Evolutionary conservation across 2,113 vertebrate genomes (phyloP).

Genomic region (Pachycephala philippinensis): DNA sequence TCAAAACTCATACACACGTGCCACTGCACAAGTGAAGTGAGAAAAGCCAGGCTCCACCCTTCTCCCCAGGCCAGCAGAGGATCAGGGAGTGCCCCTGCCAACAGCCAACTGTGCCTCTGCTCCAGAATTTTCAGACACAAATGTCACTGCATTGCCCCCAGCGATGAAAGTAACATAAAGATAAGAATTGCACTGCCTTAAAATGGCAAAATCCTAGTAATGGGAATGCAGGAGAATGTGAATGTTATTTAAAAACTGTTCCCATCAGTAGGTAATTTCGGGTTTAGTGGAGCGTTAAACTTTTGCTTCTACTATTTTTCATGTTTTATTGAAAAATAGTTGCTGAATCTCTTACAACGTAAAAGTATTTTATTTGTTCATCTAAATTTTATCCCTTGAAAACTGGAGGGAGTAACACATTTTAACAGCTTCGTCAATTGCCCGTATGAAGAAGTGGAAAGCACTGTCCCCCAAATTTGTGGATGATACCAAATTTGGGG

Average conservation of each 20-base stretch:
- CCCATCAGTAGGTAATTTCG: not conserved
- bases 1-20: not conserved
- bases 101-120: not conserved
- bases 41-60: not conserved
- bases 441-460: not conserved
- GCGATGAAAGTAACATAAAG: not conserved
- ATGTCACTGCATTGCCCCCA: not conserved
- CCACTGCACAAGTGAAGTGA: not conserved
- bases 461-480: not conserved
- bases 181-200: fast-evolving
- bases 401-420: not conserved
- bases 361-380: not conserved
- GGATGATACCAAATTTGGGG: not conserved
- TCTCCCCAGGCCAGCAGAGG: not conserved
- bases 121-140: not conserved
- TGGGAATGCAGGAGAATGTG: not conserved
- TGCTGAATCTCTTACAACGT: not conserved
- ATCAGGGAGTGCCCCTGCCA: not conserved
- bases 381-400: not conserved
- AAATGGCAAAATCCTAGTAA: not conserved
- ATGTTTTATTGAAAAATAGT: not conserved
- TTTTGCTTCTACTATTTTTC: not conserved
- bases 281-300: not conserved
- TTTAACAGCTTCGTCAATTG: not conserved
- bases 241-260: not conserved